Evolutionary conservation across 2,888 invertebrate genomes (phyloP).

Genomic region (Coelinius sp.): DNA sequence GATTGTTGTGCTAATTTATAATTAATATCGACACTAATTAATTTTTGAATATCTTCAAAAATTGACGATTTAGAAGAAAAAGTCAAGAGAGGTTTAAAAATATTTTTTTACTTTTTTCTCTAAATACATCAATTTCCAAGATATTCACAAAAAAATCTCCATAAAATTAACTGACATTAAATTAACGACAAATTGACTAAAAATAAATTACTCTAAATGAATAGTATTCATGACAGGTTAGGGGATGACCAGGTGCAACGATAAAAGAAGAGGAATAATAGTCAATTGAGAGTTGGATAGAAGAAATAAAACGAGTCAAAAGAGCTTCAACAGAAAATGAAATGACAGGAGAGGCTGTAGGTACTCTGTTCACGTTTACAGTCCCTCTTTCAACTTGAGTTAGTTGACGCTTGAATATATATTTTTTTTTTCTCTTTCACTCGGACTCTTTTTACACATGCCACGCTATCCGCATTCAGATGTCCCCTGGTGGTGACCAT

Average conservation of each 20-base stretch:
- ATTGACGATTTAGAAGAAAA: background rate
- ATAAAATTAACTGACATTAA: too few species aligned
- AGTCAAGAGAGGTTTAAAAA: too few species aligned
- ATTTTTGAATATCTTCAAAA: background rate
- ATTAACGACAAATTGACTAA: too few species aligned
- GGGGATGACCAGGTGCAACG: background rate
- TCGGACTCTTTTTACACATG: constrained; percentile 13
- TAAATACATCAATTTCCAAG: too few species aligned
- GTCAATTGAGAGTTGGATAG: constrained; percentile 3
- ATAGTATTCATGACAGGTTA: constrained; percentile 2
- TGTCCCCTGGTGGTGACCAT: constrained; percentile 24
- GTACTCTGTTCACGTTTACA: constrained; percentile 21
- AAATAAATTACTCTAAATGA: background rate
- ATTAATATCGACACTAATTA: background rate
- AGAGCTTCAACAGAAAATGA: background rate
- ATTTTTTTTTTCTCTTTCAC: constrained; percentile 11
- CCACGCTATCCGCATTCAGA: constrained; percentile 26
- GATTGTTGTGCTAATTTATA: background rate
- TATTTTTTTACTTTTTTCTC: too few species aligned
- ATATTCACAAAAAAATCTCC: too few species aligned
- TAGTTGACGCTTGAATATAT: constrained; percentile 14
- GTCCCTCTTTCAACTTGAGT: constrained; percentile 25
- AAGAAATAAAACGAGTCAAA: constrained; percentile 5
- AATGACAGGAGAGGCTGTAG: constrained; percentile 7
- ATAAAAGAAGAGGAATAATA: constrained; percentile 8